Conservation (phyloP, 1,140 invertebrate species). For the Heliconius himera region DNA sequence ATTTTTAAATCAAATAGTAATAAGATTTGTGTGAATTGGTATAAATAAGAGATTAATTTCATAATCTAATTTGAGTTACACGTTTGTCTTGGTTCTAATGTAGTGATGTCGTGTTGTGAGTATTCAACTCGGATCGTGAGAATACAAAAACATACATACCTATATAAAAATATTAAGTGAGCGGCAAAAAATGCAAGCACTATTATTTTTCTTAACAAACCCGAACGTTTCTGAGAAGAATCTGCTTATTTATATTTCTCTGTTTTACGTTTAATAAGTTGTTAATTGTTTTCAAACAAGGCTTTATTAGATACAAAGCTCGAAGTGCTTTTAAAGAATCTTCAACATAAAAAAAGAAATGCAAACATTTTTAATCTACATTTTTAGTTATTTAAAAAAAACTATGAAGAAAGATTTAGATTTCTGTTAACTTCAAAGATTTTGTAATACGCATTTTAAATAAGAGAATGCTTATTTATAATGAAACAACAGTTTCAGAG, state of each 20-base stretch:
- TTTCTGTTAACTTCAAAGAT: neutral
- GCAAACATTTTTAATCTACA: neutral
- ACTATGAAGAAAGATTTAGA: neutral
- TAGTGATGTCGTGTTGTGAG: neutral
- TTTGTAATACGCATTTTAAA: neutral
- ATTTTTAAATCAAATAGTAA: neutral
- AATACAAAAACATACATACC: conserved; percentile 43
- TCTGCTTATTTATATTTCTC: neutral
- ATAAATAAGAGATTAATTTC: neutral
- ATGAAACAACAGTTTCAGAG: conserved; percentile 23
- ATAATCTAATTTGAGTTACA: neutral
- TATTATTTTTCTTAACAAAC: conserved; percentile 49
- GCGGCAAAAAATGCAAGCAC: conserved; percentile 18
- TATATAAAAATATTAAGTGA: conserved; percentile 38
- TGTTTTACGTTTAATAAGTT: conserved; percentile 17
- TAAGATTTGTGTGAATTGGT: neutral
- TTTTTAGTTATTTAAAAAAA: neutral
- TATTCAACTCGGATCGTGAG: conserved; percentile 33
- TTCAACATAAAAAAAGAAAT: neutral
- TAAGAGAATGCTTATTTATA: neutral
- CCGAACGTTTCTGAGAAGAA: conserved; percentile 39
- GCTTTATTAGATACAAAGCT: conserved; percentile 14
- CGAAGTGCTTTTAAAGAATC: neutral
- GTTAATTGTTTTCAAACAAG: conserved; percentile 28
- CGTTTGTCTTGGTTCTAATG: neutral